Evolutionary conservation across 1,140 invertebrate species (phyloP).

Genomic region (Mamestra configurata): DNA sequence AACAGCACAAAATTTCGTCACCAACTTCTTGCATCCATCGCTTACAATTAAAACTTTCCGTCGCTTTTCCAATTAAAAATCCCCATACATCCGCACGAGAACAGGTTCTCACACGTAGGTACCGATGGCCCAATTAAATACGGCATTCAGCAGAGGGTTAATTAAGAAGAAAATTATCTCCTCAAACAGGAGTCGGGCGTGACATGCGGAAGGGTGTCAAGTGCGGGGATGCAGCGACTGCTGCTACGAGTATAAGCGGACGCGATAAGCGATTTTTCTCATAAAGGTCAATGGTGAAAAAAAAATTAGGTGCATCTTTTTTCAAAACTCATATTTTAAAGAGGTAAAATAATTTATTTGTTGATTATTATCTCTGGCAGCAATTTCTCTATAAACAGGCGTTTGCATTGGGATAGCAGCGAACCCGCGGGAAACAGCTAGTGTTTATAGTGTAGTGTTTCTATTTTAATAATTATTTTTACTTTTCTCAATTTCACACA

Average conservation of each 20-base stretch:
- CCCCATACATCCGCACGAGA: constrained; percentile 43
- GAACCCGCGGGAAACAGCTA: too few relatives aligned
- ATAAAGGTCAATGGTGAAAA: too few relatives aligned
- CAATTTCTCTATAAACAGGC: too few relatives aligned
- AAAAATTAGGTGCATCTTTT: too few relatives aligned
- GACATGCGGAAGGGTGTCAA: constrained; percentile 58
- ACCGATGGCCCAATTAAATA: constrained; percentile 81
- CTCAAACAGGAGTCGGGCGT: constrained; percentile 76
- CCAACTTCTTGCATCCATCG: constrained; percentile 12
- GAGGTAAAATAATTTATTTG: too few relatives aligned
- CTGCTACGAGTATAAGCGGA: constrained; percentile 46
- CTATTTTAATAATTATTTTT: too few relatives aligned
- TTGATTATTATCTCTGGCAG: too few relatives aligned
- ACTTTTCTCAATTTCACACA: too few relatives aligned
- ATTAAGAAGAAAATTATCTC: constrained; percentile 87
- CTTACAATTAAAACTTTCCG: constrained; percentile 6
- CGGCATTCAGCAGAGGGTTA: constrained; percentile 78
- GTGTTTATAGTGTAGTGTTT: too few relatives aligned
- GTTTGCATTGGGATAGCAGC: too few relatives aligned
- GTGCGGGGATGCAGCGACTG: too few relatives aligned
- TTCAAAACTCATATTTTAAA: too few relatives aligned
- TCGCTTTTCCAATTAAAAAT: constrained; percentile 52
- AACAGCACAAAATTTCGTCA: neutral
- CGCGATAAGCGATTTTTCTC: neutral
- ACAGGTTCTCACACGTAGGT: constrained; percentile 73